phyloP scores from a whole-genome alignment of 2,797 vertebrate genomes.

The Fistularia tabacaria region DNA sequence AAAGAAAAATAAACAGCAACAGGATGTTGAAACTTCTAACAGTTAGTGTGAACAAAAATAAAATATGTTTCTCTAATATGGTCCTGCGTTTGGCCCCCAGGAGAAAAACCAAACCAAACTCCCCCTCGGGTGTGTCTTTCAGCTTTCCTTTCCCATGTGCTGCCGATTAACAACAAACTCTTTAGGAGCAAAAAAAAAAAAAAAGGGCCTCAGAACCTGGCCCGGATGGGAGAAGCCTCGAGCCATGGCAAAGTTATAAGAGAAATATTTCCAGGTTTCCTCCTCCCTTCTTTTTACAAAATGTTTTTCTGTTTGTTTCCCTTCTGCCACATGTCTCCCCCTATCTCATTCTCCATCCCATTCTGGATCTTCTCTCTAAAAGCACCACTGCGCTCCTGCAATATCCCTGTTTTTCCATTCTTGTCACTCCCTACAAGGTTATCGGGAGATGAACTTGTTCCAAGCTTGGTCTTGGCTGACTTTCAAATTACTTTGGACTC shows the following conservation, averaged over 20 bases:
- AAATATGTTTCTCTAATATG: background rate
- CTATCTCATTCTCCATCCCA: constrained; percentile 2
- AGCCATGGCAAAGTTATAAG: constrained; percentile 30
- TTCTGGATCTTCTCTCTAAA: no score
- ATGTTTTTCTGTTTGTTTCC: constrained; percentile 7
- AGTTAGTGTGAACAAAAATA: no score
- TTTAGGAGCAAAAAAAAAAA: constrained; percentile 3
- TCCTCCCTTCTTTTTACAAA: constrained; percentile 35
- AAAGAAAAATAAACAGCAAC: no score
- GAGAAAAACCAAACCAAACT: background rate
- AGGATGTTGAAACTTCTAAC: no score
- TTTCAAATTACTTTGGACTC: constrained; percentile 29
- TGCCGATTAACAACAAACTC: constrained; percentile 28
- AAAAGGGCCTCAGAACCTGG: constrained; percentile 26
- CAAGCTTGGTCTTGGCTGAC: constrained; percentile 15
- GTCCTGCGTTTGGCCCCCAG: constrained; percentile 7
- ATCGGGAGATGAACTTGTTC: constrained; percentile 17
- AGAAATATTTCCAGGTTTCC: constrained; percentile 50
- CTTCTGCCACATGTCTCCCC: background rate
- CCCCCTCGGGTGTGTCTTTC: constrained; percentile 30
- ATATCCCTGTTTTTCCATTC: constrained; percentile 1
- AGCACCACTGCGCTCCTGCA: background rate
- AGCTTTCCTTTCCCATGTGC: constrained; percentile 33
- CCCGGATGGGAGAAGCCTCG: constrained; percentile 8
- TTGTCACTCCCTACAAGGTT: constrained; percentile 12